A percentile compares a stretch with the other conserved stretches of the same genome.
phyloP scores from a whole-genome alignment of 2,888 invertebrate genomes.

The Epistrophe grossulariae region DNA sequence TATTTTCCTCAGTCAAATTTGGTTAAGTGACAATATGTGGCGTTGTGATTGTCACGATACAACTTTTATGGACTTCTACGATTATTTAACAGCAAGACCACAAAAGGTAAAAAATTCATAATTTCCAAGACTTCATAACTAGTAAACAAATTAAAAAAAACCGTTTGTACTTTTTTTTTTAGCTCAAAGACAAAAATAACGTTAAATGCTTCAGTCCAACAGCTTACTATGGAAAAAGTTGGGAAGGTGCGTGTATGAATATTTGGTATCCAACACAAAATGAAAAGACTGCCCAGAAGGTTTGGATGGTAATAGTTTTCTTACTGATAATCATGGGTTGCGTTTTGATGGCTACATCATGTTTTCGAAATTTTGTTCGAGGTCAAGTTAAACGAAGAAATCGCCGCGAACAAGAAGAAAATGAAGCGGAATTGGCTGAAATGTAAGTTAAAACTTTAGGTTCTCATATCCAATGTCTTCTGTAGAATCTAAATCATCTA shows the following conservation, averaged over 20 bases:
- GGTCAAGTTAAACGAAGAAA: conserved; percentile 83
- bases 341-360: conserved; percentile 77
- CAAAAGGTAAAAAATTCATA: conserved; percentile 81
- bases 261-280: conserved; percentile 85
- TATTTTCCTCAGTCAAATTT: conserved; percentile 86
- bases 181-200: conserved; percentile 82
- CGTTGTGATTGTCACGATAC: conserved; percentile 88
- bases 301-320: conserved; percentile 86
- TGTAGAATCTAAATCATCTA: too few relatives aligned
- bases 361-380: conserved; percentile 84
- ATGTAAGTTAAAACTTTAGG: conserved; percentile 79
- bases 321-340: conserved; percentile 82
- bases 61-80: conserved; percentile 87
- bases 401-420: conserved; percentile 84
- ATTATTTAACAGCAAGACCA: conserved; percentile 86
- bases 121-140: neutral
- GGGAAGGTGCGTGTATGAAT: conserved; percentile 88
- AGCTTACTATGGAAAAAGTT: conserved; percentile 86
- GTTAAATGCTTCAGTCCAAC: conserved; percentile 88
- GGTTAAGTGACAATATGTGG: conserved; percentile 90
- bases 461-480: too few relatives aligned
- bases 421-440: conserved; percentile 82
- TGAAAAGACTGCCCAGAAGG: conserved; percentile 84
- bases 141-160: neutral
- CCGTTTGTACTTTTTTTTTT: neutral